Conservation (phyloP, 2,113 vertebrate genomes). For the Pachycephala philippinensis region DNA sequence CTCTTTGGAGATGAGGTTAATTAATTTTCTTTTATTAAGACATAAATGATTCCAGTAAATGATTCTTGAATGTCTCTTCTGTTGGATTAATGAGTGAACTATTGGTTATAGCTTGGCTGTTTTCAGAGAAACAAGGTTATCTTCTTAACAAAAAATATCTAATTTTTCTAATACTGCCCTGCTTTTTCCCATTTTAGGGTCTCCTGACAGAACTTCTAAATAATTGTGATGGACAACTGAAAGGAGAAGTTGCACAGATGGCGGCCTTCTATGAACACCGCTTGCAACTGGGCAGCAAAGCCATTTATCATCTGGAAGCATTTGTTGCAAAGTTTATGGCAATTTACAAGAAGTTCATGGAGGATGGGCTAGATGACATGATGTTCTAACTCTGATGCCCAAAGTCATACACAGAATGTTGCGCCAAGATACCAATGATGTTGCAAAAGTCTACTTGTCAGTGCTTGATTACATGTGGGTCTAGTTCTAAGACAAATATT, state of each 20-base stretch:
- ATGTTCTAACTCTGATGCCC: conserved; percentile 78
- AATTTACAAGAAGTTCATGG: conserved; percentile 98
- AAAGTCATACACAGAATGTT: background rate
- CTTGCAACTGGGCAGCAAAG: conserved; percentile 92
- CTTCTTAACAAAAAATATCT: background rate
- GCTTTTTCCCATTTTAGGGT: conserved; percentile 69
- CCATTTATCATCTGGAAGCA: conserved; percentile 96
- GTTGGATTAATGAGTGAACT: background rate
- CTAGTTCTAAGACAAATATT: background rate
- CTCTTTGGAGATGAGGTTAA: background rate
- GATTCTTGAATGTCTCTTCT: background rate
- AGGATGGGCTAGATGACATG: conserved; percentile 94
- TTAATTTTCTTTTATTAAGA: background rate
- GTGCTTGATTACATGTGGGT: background rate
- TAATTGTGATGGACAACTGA: conserved; percentile 96
- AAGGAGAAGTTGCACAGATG: conserved; percentile 92
- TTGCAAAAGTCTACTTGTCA: background rate
- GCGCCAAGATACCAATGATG: background rate
- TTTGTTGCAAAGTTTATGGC: conserved; percentile 98
- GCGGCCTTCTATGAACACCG: conserved; percentile 93
- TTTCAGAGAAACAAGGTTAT: background rate
- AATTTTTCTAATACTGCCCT: background rate
- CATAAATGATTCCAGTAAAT: background rate
- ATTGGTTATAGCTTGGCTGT: background rate
- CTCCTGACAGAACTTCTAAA: conserved; percentile 87